Base-by-base conservation (phyloP, 2,797 vertebrate genomes). In the Galago senegalensis region DNA sequence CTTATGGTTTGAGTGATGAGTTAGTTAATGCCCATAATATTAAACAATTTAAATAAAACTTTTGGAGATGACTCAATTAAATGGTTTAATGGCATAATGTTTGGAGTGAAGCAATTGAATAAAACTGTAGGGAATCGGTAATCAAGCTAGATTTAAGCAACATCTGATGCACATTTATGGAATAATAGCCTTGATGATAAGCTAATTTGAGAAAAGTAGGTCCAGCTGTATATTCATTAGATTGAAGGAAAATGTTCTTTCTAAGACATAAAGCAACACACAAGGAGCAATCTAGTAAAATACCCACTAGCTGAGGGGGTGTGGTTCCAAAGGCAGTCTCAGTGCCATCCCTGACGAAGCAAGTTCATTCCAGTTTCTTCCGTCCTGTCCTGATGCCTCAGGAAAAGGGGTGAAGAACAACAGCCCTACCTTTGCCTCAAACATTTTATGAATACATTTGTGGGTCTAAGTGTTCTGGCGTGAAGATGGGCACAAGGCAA, bases 131-230 rank as follows among this genome's bases (percentile, higher is more conserved):
- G 97, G 94, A 94, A 49, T 20, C n/a, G 89, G 82, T 93, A 97
- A 95, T 75, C 20, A 87, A 95, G 96, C 91, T 93, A 94, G 88
- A 84, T 97, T 25, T 83, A 96, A 98, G 97, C 92, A 97, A 94
- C 96, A 98, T 97, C 98, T 98, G 98, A 98, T 95, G 27, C n/a
- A 4, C 81, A 91, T 97, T 97, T 92, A 97, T 65, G 87, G 95
- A 91, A 98, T 85, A 98, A 98, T 89, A 94, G 93, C 91, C 63
- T 97, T 97, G 97, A 97, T 96, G 96, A 80, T 96, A 94, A 97
- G 92, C 43, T 87, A 60, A 83, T 85, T 73, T 96, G 93, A 98
- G 94, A 89, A 95, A 97, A 58, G 85, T 2, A 29, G 76, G 96
- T 73, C 11, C 98, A 98, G 98, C 98, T 98, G 98, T 16, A 94